phyloP scores from a whole-genome alignment of 2,888 invertebrate species.

The Euclidia mi region DNA sequence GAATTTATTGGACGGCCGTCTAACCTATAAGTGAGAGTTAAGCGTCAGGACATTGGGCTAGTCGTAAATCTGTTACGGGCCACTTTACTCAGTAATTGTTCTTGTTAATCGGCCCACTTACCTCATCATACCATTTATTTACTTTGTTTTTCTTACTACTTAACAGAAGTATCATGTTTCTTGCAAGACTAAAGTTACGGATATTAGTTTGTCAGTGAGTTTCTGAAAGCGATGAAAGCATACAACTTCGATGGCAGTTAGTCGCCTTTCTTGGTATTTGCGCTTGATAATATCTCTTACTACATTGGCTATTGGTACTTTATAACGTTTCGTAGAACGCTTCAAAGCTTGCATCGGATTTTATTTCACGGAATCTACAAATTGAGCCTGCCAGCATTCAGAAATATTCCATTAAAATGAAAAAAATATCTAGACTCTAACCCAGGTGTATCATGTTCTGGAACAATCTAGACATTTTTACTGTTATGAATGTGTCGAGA shows the following conservation, averaged over 20 bases:
- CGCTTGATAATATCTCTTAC: neutral
- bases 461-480: no score
- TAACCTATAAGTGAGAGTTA: constrained; percentile 11
- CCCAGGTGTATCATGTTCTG: no score
- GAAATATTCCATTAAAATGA: no score
- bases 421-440: no score
- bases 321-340: no score
- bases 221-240: neutral
- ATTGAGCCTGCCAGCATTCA: no score
- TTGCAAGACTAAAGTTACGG: neutral
- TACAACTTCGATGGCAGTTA: neutral
- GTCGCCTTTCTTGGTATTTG: no score
- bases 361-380: no score
- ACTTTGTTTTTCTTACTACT: constrained; percentile 52
- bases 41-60: constrained; percentile 32
- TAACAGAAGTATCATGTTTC: constrained; percentile 1
- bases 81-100: constrained; percentile 62
- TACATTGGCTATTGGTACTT: neutral
- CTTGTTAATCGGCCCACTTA: constrained; percentile 58
- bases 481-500: no score
- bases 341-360: no score
- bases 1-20: constrained; percentile 35
- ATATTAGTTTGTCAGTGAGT: neutral
- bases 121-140: constrained; percentile 49
- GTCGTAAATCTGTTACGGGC: constrained; percentile 61